phyloP scores from a whole-genome alignment of 2,888 invertebrate species.

The Aelia acuminata region DNA sequence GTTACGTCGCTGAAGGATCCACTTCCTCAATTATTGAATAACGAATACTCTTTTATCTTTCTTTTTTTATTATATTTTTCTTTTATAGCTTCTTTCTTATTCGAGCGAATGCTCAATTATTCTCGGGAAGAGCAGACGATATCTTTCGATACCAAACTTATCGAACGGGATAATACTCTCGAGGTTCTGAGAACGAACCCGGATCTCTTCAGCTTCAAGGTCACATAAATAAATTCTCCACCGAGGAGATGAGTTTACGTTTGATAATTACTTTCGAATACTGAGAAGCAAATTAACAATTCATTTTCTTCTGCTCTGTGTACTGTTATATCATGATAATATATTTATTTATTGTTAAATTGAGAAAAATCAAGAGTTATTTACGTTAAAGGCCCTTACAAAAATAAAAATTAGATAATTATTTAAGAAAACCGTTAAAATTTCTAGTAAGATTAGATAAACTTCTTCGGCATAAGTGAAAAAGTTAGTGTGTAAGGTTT shows the following conservation, averaged over 20 bases:
- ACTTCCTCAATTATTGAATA: background rate
- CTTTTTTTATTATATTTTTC: background rate
- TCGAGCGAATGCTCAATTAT: background rate
- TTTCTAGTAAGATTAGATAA: no score
- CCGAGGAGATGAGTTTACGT: background rate
- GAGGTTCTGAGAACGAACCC: background rate
- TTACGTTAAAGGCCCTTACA: background rate
- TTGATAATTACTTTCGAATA: background rate
- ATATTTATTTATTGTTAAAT: background rate
- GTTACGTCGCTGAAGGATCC: background rate
- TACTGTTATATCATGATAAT: background rate
- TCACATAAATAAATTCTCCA: background rate
- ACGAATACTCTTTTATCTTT: background rate
- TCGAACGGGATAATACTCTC: background rate
- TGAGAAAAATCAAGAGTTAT: background rate
- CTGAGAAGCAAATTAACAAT: background rate
- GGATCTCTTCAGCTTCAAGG: conserved; percentile 1
- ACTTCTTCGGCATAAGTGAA: no score
- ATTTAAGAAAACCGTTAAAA: no score
- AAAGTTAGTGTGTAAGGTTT: no score
- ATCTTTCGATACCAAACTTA: background rate
- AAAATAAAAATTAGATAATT: no score
- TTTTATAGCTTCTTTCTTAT: background rate
- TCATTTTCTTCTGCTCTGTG: background rate
- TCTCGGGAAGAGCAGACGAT: background rate